Percentiles rank a stretch among this genome's conserved stretches.
Evolutionary conservation across 2,113 vertebrate genomes (phyloP).

Genomic region (Isichthys henryi): DNA sequence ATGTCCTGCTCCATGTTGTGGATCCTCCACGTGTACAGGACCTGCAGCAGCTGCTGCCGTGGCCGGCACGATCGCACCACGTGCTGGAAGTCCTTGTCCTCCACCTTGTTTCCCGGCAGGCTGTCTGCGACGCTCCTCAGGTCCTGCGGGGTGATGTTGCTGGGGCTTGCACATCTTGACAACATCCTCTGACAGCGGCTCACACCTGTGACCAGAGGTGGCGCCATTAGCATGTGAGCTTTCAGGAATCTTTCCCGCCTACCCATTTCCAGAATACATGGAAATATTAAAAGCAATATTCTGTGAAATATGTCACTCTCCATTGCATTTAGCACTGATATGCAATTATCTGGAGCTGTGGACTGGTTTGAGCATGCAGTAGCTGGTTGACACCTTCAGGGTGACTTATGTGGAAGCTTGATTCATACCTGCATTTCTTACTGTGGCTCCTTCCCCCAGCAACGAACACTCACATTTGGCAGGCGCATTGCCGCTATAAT

Average conservation of each 20-base stretch:
- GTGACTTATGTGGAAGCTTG: neutral
- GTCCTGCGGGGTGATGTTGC: constrained; percentile 72
- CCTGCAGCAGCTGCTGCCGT: constrained; percentile 72
- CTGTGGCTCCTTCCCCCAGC: neutral
- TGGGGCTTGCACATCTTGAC: constrained; percentile 62
- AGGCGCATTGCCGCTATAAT: neutral
- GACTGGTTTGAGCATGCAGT: neutral
- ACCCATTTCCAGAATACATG: neutral
- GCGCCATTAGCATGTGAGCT: neutral
- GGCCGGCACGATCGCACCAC: constrained; percentile 62
- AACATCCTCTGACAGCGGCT: constrained; percentile 77
- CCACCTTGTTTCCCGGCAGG: constrained; percentile 77
- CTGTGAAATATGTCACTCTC: neutral
- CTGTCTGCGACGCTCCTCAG: constrained; percentile 67
- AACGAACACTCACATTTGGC: neutral
- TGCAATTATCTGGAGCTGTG: neutral
- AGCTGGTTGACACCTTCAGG: neutral
- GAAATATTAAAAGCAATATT: neutral
- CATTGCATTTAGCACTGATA: neutral
- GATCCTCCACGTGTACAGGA: constrained; percentile 82
- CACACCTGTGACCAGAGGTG: constrained; percentile 56
- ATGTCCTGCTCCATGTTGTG: constrained; percentile 77
- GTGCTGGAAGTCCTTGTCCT: constrained; percentile 57
- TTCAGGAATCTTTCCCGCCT: neutral
- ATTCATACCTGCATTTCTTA: neutral